Evolutionary conservation across 2,888 invertebrate species (phyloP), one percentile per base, ranked within the genome.

Genomic region (Oscheius myriophilus): DNA sequence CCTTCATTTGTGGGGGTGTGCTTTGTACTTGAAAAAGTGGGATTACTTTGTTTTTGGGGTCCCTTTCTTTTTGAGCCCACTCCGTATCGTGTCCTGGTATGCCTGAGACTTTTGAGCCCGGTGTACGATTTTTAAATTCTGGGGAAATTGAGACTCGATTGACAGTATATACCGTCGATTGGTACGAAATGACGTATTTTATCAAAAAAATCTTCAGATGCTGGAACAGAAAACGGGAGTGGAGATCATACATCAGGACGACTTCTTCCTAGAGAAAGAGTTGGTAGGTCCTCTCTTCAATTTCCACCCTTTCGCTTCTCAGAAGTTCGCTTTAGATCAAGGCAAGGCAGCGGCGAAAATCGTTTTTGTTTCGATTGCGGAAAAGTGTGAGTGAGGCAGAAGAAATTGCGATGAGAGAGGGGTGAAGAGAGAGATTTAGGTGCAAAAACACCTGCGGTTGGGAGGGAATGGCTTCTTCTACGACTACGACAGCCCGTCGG

Each of bases 211-310:
- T 64, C 69, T 72, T 54, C 58, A 75, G 75, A 68, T 73, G 39
- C 63, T 58, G 9, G 65, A 61, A 11, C 67, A 69, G 18, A 65
- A 62, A 41, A 67, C 63, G 11, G 51, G 67, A 11, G 76, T 78
- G 39, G 33, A 65, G 26, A 43, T 77, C 12, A 72, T 84, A n/a
- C 67, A 72, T 39, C 84, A 84, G 46, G 84, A 84, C 58, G 81
- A 82, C 55, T 84, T 73, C 66, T 84, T 75, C 63, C 69, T 72
- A 49, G 54, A 63, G 0, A 69, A 76, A 49, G 76, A 83, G n/a
- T 68, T 82, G 59, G 83, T 83, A 16, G 14, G 39, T 53, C 49
- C 41, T 26, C 6, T 4, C 12, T 14, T 39, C 33, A 3, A 33
- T 33, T 33, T n/a, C n/a, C n/a, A n/a, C 33, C 33, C 9, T 9